Evolutionary conservation across 2,888 invertebrate genomes (phyloP).

Genomic region (Acanthococcus lagerstroemiae): DNA sequence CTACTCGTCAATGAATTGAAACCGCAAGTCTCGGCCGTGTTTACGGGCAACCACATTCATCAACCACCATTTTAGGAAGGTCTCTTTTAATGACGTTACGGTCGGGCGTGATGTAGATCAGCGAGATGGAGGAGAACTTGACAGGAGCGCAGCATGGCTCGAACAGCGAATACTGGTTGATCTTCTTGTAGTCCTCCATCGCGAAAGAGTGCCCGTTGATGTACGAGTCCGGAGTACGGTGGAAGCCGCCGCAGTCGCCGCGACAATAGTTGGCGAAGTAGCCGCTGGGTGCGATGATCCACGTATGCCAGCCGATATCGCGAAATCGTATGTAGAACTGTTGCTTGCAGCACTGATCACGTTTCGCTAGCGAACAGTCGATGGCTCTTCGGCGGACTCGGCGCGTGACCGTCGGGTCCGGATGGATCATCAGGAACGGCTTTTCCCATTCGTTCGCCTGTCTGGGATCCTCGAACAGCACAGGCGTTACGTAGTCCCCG

Average conservation of each 20-base stretch:
- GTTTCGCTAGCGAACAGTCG: conserved; percentile 63
- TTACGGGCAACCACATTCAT: conserved; percentile 90
- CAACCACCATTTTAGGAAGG: conserved; percentile 90
- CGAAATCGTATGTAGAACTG: conserved; percentile 85
- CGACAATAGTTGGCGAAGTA: conserved; percentile 91
- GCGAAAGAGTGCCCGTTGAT: conserved; percentile 83
- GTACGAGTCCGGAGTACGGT: conserved; percentile 69
- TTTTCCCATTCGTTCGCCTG: conserved; percentile 52
- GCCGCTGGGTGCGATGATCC: conserved; percentile 82
- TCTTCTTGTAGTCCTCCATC: conserved; percentile 70
- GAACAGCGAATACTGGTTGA: conserved; percentile 63
- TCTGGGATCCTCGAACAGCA: conserved; percentile 41
- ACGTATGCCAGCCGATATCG: conserved; percentile 87
- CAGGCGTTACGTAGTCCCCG: conserved; percentile 58
- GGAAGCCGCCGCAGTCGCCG: conserved; percentile 70
- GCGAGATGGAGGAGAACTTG: conserved; percentile 82
- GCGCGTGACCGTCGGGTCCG: conserved; percentile 57
- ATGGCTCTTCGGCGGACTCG: conserved; percentile 70
- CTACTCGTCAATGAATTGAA: neutral
- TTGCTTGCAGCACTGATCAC: conserved; percentile 76
- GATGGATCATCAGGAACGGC: conserved; percentile 73
- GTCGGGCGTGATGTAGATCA: conserved; percentile 84
- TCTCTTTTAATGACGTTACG: conserved; percentile 85
- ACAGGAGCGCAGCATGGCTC: conserved; percentile 86
- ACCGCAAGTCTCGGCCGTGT: conserved; percentile 29